Evolutionary conservation across 2,888 invertebrate genomes (phyloP), one percentile per base, ranked within the genome.

Genomic region (Agrotis puta): DNA sequence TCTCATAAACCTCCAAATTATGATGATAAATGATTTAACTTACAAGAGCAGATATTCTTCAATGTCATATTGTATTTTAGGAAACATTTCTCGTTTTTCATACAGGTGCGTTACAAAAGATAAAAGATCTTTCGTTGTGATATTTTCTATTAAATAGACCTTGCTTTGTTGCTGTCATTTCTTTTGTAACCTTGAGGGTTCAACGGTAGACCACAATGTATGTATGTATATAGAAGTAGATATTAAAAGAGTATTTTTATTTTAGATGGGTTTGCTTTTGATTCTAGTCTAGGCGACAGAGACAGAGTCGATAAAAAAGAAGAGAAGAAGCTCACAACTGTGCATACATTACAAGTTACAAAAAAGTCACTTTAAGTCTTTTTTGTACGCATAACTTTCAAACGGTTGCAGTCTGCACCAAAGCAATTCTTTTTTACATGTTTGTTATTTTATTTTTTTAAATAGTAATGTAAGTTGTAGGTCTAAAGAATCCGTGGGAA

Each of bases 121-220:
- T 24, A 63, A 43, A 43, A 16, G 16, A 24, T 16, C n/a, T 24
- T 64, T 43, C n/a, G 2, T 53, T 4, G 13, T 14, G 5, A 33
- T 45, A 16, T 45, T 1, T 53, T 45, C 11, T 16, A 45, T 45
- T 11, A 53, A 45, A 69, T 22, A 53, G n/a, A 27, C 14, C 22
- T 50, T 39, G 48, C n/a, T 69, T 18, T n/a, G 14, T 24, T 2
- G 27, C 18, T 27, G 18, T 68, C 45, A 5, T n/a, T 14, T 27
- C n/a, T 53, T 51, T 68, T 53, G 51, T 68, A 68, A 6, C 2
- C 45, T 68, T 22, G 9, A 64, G 16, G 20, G 11, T 24, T 24
- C 9, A 20, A 2, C 13, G 27, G 11, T 24, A 47, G 14, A 13
- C 7, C 20, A 20, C 11, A n/a, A 20, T 20, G 20, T 48, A 48